Percentiles rank a stretch among this genome's conserved stretches.
Conservation (phyloP, 2,113 vertebrate genomes). For the Cheilinus undulatus region DNA sequence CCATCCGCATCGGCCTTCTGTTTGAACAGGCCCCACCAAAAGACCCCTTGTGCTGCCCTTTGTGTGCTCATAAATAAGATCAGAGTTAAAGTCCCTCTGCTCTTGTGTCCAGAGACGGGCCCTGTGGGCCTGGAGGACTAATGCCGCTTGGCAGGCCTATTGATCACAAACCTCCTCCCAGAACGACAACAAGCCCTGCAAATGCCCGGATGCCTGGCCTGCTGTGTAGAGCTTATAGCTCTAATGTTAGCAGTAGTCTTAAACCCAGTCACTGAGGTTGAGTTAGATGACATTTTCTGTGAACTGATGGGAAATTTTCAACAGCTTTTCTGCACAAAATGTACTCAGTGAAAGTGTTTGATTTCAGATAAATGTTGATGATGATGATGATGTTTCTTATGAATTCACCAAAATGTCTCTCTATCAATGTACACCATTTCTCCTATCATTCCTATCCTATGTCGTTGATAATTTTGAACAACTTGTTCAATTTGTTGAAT, state of each 20-base stretch:
- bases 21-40: constrained; percentile 81
- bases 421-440: no score
- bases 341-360: background rate
- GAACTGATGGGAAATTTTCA: background rate
- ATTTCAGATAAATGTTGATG: background rate
- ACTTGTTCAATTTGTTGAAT: no score
- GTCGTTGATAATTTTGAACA: no score
- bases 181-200: constrained; percentile 37
- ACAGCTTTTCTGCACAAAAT: background rate
- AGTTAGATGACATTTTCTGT: background rate
- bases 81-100: constrained; percentile 81
- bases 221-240: constrained; percentile 18
- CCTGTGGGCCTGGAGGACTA: constrained; percentile 68
- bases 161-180: constrained; percentile 66
- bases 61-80: constrained; percentile 85
- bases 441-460: no score
- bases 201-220: constrained; percentile 21
- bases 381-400: background rate
- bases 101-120: constrained; percentile 75
- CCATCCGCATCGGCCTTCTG: constrained; percentile 77
- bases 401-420: no score
- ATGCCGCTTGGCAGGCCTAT: constrained; percentile 79
- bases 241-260: background rate
- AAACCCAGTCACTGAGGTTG: background rate
- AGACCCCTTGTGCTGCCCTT: constrained; percentile 78